These are phyloP conservation scores for Cyanoramphus novaezelandiae DNA, from an alignment of 2,113 vertebrate species.

Conservation along the genomic window DNA sequence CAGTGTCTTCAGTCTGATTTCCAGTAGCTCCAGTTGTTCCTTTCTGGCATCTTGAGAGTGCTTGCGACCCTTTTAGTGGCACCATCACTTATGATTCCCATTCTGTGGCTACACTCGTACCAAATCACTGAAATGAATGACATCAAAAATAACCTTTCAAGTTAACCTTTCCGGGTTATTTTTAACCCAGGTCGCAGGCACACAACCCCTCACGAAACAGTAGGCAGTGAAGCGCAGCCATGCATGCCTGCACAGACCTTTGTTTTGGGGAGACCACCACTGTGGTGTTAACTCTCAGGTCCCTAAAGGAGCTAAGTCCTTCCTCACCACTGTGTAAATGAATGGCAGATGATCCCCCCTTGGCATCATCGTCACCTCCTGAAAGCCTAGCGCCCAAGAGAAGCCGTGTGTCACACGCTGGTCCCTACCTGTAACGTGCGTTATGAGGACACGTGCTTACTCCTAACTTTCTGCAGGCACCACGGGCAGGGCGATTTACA, in stretches of 20 bases:
- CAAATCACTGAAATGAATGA: background rate
- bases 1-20: background rate
- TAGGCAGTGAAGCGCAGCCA: background rate
- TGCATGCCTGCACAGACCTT: constrained; percentile 36
- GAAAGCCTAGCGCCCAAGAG: background rate
- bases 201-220: background rate
- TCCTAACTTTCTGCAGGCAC: background rate
- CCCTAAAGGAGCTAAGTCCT: background rate
- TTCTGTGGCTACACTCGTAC: background rate
- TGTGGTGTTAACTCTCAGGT: background rate
- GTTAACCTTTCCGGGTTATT: constrained; percentile 47
- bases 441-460: fast-evolving
- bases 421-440: fast-evolving
- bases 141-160: background rate
- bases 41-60: background rate
- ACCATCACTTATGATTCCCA: background rate
- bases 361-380: background rate
- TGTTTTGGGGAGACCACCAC: background rate
- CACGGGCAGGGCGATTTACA: fast-evolving
- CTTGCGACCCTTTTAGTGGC: background rate
- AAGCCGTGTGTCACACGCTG: fast-evolving
- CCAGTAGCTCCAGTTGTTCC: background rate
- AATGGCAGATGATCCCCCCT: background rate
- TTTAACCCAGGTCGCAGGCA: background rate
- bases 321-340: background rate